These are phyloP conservation scores for Philotrypesis tridentata DNA, from an alignment of 1,140 invertebrate genomes.

Conservation along the genomic window DNA sequence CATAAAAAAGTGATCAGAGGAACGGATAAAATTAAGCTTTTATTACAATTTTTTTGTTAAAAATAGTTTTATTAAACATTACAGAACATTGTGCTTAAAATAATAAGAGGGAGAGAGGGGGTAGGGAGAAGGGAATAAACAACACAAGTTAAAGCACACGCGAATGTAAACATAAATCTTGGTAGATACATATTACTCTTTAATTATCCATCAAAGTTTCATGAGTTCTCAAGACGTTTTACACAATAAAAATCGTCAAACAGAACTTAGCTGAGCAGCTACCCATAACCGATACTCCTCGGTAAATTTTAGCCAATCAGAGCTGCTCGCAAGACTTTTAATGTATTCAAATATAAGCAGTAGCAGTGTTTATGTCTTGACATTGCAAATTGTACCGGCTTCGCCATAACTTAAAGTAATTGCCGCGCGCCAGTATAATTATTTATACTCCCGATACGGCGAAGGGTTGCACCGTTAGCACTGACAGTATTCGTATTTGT, in stretches of 20 bases:
- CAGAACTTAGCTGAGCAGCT: conserved; percentile 67
- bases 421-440: conserved; percentile 72
- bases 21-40: neutral
- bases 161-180: conserved; percentile 44
- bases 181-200: conserved; percentile 49
- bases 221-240: conserved; percentile 51
- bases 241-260: conserved; percentile 72
- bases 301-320: conserved; percentile 49
- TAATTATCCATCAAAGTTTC: conserved; percentile 50
- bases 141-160: conserved; percentile 31
- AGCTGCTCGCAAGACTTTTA: conserved; percentile 65
- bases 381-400: conserved; percentile 74
- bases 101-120: neutral
- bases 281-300: conserved; percentile 53
- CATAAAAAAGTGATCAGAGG: neutral
- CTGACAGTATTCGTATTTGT: conserved; percentile 32
- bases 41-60: conserved; percentile 16
- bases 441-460: conserved; percentile 73
- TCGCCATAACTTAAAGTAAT: conserved; percentile 75
- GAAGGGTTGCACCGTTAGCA: conserved; percentile 53
- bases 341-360: conserved; percentile 75
- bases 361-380: conserved; percentile 75
- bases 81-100: conserved; percentile 19
- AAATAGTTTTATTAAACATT: conserved; percentile 18
- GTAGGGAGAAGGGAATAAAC: no score